Conservation (phyloP, 1,140 invertebrate genomes). For the Drosophila pallidifrons region DNA sequence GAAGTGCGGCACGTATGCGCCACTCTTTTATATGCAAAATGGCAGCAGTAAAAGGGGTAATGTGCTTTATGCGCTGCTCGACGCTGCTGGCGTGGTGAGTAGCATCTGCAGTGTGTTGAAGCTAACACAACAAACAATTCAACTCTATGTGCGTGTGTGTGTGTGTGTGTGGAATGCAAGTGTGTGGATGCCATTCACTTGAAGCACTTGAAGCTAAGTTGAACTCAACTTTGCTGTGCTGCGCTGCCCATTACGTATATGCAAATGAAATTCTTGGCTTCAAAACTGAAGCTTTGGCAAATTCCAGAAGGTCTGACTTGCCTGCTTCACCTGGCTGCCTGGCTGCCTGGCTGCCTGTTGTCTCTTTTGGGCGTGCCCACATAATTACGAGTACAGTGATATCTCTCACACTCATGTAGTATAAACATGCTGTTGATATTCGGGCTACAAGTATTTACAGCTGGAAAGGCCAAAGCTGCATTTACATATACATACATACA, state of each 20-base stretch:
- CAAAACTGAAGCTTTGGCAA: conserved; percentile 35
- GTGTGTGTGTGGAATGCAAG: conserved; percentile 38
- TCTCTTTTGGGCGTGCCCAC: conserved; percentile 41
- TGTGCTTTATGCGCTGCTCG: conserved; percentile 9
- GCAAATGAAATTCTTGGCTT: conserved; percentile 59
- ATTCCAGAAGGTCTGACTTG: conserved; percentile 64
- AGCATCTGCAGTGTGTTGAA: conserved; percentile 29
- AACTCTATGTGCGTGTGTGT: neutral
- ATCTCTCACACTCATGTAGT: neutral
- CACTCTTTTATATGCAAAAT: conserved; percentile 71
- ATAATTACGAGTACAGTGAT: conserved; percentile 7
- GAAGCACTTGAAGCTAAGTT: neutral
- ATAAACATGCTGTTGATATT: neutral
- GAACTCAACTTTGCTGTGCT: neutral
- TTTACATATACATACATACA: neutral
- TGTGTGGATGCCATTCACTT: conserved; percentile 42
- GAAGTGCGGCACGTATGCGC: conserved; percentile 60
- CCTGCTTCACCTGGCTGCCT: neutral
- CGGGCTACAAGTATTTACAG: neutral
- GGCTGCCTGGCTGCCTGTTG: neutral
- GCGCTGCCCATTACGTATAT: conserved; percentile 30
- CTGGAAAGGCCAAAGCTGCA: conserved; percentile 3
- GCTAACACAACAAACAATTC: neutral
- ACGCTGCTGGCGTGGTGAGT: conserved; percentile 39
- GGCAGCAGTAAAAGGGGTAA: conserved; percentile 41